Evolutionary conservation across 2,797 vertebrate genomes (phyloP), one percentile per base, ranked within the genome.

Genomic region (Enteromius unitaeniatus): DNA sequence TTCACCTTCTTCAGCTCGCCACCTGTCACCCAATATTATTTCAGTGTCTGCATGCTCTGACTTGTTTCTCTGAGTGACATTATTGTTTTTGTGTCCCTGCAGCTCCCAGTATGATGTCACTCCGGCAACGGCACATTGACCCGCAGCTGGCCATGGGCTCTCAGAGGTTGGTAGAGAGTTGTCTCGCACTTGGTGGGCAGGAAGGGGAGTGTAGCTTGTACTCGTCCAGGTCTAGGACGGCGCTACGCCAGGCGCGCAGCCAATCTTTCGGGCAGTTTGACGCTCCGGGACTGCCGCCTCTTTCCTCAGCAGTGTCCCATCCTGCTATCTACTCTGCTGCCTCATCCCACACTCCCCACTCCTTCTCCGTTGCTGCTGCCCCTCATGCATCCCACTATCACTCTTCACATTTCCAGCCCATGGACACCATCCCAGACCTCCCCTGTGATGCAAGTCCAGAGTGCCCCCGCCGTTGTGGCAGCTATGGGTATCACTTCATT

Each of bases 161-260:
- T 78, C 98, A 98, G 97, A 99, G 98, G 98, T 99, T 98, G 96
- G 98, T 99, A 97, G 97, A 99, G 94, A 92, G 95, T 89, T 94
- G 95, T 87, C 93, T 93, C 58, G 88, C 88, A 90, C 87, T 83
- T 87, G 93, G 93, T 89, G 93, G 93, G 84, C 93, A 90, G 81
- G 93, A 91, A 84, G 95, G 94, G 53, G 92, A 95, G 87, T 93
- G 92, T 80, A 89, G 90, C 79, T 85, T 91, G 13, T 92, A 92
- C 87, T 94, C 90, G 13, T 81, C 92, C 90, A 94, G 95, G 91
- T 87, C 96, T 75, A 94, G 95, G 91, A 89, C 92, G 34, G 87
- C 95, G 78, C 89, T 96, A 88, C 94, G 95, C 84, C 95, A 95
- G 91, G 95, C 95, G 67, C 95, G 93, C 93, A 98, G 97, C 94